Conservation (phyloP, 2,888 invertebrate genomes). For the Drosophila vallismaia region DNA sequence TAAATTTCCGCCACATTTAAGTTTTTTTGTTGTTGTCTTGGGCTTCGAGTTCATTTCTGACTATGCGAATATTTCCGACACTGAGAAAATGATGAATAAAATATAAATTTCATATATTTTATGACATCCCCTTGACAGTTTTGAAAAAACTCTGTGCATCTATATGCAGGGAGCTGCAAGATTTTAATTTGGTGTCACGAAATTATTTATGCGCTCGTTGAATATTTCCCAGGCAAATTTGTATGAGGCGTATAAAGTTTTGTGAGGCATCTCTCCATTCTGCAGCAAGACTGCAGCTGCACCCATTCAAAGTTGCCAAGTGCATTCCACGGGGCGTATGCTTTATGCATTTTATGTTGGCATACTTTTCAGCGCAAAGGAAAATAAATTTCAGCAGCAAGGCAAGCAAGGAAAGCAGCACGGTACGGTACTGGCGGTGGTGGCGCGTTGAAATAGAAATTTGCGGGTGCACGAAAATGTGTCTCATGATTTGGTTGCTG, state of each 20-base stretch:
- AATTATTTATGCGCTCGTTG: conserved; percentile 29
- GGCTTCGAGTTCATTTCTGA: conserved; percentile 19
- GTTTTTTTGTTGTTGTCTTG: conserved; percentile 21
- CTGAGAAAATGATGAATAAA: background rate
- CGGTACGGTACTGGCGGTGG: no score
- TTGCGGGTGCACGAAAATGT: conserved; percentile 61
- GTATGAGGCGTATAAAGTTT: conserved; percentile 21
- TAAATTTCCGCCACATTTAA: conserved; percentile 43
- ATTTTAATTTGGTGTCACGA: conserved; percentile 38
- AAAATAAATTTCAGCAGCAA: conserved; percentile 42
- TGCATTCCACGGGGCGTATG: conserved; percentile 56
- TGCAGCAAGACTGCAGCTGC: conserved; percentile 5
- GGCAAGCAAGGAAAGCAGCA: conserved; percentile 13
- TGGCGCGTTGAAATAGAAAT: conserved; percentile 54
- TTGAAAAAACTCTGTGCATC: background rate
- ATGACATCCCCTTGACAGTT: background rate
- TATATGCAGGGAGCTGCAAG: conserved; percentile 11
- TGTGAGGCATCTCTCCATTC: conserved; percentile 22
- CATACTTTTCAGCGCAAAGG: conserved; percentile 68
- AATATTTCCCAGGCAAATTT: conserved; percentile 27
- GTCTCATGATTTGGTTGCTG: conserved; percentile 27
- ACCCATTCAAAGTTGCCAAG: conserved; percentile 33
- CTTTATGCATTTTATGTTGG: conserved; percentile 73
- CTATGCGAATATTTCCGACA: background rate
- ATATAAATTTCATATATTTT: background rate